Base-by-base conservation (phyloP, 2,797 vertebrate species). In the Coregonus suidteri region DNA sequence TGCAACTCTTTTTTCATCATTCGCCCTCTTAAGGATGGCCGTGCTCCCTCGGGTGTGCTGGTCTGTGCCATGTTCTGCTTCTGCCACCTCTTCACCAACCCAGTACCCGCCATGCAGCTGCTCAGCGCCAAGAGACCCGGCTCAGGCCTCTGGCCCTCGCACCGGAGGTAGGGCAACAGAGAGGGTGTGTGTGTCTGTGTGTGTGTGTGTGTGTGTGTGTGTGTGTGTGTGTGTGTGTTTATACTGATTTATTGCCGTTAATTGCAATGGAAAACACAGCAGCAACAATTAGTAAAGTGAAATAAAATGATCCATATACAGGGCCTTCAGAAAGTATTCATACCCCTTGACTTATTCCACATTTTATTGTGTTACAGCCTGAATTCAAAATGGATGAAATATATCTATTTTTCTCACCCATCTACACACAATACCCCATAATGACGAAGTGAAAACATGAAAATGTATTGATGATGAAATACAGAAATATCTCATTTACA, bases 51-150 rank as follows among this genome's bases (percentile, higher is more conserved):
- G 0, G 98, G 97, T 3, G 95, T 99, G 74, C 92, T 99, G 94
- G 96, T 99, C 91, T 97, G 97, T 91, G 97, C 97, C 88, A 99
- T 99, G 98, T 99, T 99, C 93, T 99, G 98, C 91, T 99, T 99
- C 96, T 99, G 97, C 93, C 98, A 98, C 91, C 97, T 99, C 90
- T 99, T 99, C 93, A 96, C 93, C 85, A 94, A 95, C 84, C 97
- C 98, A 47, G 90, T 96, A 85, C 96, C 97, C 62, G 97, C 98
- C 54, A 91, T 99, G 93, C 97, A 98, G 87, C 85, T 99, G 79
- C 94, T 99, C 83, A 98, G 96, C 82, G 95, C 95, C 81, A 99
- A 99, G 92, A 95, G 96, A 91, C 97, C 97, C 18, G 97, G 97
- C 16, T 96, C 97, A 0, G 96, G 96, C 20, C 95, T 99, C 69